Conservation (phyloP, 1,140 invertebrate genomes). For the Drosophila triauraria region DNA sequence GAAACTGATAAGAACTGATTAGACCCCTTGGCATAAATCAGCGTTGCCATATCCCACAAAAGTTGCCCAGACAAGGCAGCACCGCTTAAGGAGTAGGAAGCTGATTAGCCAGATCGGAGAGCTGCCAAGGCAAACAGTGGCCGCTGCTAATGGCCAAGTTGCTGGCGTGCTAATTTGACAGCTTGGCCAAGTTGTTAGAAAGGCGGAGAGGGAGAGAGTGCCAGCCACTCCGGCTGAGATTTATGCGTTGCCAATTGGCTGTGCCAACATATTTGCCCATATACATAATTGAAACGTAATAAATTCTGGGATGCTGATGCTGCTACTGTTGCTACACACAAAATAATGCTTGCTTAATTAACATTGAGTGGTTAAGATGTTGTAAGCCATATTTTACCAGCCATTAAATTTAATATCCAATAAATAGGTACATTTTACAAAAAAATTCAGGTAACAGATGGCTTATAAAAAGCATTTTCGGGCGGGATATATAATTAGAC, state of each 20-base stretch:
- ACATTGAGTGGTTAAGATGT: background rate
- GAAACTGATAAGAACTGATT: conserved; percentile 35
- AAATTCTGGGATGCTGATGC: conserved; percentile 60
- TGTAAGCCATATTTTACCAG: background rate
- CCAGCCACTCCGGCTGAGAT: conserved; percentile 44
- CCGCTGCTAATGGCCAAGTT: conserved; percentile 43
- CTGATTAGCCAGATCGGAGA: conserved; percentile 48
- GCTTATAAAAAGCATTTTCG: too few species aligned
- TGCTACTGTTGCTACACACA: conserved; percentile 7
- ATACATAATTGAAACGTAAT: conserved; percentile 83
- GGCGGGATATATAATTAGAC: too few species aligned
- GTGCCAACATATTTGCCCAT: conserved; percentile 76
- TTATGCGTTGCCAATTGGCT: conserved; percentile 77
- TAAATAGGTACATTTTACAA: too few species aligned
- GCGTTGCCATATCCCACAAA: conserved; percentile 18
- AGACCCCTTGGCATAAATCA: conserved; percentile 20
- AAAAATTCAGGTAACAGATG: too few species aligned
- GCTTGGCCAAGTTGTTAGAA: conserved; percentile 20
- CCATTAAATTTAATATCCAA: too few species aligned
- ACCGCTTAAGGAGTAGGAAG: conserved; percentile 42
- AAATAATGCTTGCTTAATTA: conserved; percentile 6
- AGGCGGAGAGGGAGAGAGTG: conserved; percentile 17
- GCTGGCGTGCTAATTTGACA: conserved; percentile 74
- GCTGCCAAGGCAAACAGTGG: conserved; percentile 35
- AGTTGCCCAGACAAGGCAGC: conserved; percentile 4